Evolutionary conservation across 2,888 invertebrate genomes (phyloP).

Genomic region (Cecidostiba fungosa): DNA sequence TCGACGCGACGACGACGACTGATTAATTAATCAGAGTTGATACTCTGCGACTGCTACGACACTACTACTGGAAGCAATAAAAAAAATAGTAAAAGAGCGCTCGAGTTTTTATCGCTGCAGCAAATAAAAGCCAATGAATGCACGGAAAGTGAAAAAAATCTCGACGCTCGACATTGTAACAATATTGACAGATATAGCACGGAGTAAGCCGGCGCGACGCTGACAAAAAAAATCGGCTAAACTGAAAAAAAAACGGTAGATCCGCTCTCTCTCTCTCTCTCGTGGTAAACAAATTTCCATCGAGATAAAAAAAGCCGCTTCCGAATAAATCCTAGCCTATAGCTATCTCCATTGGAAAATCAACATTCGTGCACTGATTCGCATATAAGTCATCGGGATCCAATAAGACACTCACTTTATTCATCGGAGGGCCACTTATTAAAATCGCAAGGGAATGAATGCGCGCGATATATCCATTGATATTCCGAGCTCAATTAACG

Average conservation of each 20-base stretch:
- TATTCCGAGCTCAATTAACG: conserved; percentile 50
- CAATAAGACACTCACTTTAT: neutral
- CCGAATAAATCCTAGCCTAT: neutral
- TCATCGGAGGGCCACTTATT: neutral
- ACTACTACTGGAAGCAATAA: too few relatives aligned
- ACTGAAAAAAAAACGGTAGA: neutral
- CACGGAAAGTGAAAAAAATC: neutral
- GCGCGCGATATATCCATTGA: conserved; percentile 38
- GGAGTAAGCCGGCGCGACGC: neutral
- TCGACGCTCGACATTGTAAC: neutral
- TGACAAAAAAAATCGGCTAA: neutral
- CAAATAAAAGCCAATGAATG: neutral
- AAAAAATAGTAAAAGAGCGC: neutral
- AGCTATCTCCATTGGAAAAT: neutral
- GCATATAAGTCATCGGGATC: neutral
- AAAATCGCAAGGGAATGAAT: neutral
- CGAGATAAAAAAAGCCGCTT: neutral
- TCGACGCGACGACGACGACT: neutral
- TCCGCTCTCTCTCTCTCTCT: neutral
- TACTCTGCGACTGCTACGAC: too few relatives aligned
- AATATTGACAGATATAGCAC: neutral
- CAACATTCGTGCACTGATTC: neutral
- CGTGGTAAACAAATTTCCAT: conserved; percentile 5
- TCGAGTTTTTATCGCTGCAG: neutral
- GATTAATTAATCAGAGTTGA: conserved; percentile 4